A percentile compares a stretch with the other conserved stretches of the same genome.
phyloP scores from a whole-genome alignment of 2,888 invertebrate genomes.

The Tachina lurida region DNA sequence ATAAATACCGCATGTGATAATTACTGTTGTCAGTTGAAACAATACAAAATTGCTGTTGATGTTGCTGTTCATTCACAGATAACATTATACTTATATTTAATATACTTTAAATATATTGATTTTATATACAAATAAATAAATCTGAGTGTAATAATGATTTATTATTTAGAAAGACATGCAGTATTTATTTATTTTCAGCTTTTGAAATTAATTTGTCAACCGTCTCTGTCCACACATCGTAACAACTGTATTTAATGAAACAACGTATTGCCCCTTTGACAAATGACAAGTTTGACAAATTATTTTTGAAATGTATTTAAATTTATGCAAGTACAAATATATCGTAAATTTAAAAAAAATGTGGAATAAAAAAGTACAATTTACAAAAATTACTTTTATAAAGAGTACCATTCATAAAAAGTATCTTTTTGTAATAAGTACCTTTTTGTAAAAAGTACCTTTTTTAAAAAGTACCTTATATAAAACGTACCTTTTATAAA shows the following conservation, averaged over 20 bases:
- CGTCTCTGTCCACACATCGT: conserved; percentile 21
- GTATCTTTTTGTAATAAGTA: too few species aligned
- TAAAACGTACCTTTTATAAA: too few species aligned
- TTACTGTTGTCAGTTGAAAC: neutral
- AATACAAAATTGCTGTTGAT: neutral
- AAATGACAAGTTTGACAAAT: conserved; percentile 62
- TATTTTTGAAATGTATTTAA: conserved; percentile 39
- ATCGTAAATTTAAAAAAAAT: neutral
- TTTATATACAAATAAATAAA: conserved; percentile 14
- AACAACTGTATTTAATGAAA: neutral
- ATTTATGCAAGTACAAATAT: neutral
- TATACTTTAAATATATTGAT: neutral
- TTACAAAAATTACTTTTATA: too few species aligned
- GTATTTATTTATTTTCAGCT: neutral
- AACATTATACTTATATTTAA: neutral
- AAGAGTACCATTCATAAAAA: too few species aligned
- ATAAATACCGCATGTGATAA: neutral
- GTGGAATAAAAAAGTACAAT: too few species aligned
- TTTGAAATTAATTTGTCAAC: conserved; percentile 20
- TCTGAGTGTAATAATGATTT: conserved; percentile 29
- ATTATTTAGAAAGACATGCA: conserved; percentile 14
- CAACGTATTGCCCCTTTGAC: conserved; percentile 8
- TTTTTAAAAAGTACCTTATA: too few species aligned
- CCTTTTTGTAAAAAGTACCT: too few species aligned
- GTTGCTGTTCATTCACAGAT: neutral